These are phyloP conservation scores for Onchidella celtica DNA, from an alignment of 2,888 invertebrate species.

Conservation along the genomic window DNA sequence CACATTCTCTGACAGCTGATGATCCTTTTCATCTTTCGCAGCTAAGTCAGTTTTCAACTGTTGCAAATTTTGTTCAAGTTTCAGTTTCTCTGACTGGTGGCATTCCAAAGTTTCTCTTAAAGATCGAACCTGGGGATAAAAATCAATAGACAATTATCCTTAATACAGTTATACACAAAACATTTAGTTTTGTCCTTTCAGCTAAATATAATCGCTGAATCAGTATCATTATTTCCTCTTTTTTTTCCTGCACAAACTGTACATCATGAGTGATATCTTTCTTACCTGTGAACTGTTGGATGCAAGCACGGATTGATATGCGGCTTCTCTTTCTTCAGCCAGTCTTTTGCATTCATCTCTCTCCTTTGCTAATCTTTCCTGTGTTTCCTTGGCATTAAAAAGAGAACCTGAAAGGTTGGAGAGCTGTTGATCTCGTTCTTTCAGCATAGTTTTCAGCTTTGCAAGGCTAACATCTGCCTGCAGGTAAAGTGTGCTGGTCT, in stretches of 20 bases:
- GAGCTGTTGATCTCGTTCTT: constrained; percentile 63
- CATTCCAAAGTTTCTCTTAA: constrained; percentile 41
- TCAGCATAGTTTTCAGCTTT: constrained; percentile 60
- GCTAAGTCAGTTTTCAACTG: constrained; percentile 33
- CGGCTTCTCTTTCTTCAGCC: constrained; percentile 46
- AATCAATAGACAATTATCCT: too few species aligned
- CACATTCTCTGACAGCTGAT: constrained; percentile 47
- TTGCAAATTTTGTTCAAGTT: constrained; percentile 42
- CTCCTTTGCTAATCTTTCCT: constrained; percentile 35
- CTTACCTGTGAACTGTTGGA: constrained; percentile 41
- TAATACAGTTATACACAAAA: too few species aligned
- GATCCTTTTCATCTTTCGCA: constrained; percentile 41
- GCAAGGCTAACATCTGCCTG: constrained; percentile 63
- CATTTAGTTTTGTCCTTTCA: too few species aligned
- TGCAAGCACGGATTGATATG: constrained; percentile 37
- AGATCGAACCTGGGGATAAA: constrained; percentile 32
- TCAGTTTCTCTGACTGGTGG: constrained; percentile 23
- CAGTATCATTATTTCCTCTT: too few species aligned
- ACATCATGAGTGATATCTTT: too few species aligned
- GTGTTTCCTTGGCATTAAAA: constrained; percentile 32
- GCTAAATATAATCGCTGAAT: too few species aligned
- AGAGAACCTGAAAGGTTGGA: constrained; percentile 6
- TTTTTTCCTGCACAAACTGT: too few species aligned
- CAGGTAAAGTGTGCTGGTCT: constrained; percentile 62
- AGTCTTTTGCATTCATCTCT: constrained; percentile 40